Evolutionary conservation across 2,888 invertebrate species (phyloP).

Genomic region (Hedya salicella): DNA sequence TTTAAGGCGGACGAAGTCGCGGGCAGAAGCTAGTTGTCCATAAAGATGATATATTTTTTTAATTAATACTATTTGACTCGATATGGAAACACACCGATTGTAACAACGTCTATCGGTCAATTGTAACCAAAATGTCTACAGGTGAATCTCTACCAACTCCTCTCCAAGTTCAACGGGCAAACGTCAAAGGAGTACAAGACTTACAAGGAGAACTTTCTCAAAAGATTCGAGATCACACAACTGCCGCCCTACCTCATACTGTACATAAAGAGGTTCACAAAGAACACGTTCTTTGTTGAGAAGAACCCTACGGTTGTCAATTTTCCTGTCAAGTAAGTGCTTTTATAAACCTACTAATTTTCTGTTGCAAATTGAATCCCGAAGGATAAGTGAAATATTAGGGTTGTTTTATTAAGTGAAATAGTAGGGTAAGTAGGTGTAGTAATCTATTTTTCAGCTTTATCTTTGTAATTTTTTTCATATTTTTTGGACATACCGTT

Average conservation of each 20-base stretch:
- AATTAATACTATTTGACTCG: no score
- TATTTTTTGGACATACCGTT: no score
- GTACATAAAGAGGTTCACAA: constrained; percentile 98
- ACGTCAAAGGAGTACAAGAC: constrained; percentile 99
- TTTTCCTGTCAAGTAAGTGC: constrained; percentile 98
- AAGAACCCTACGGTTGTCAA: constrained; percentile 99
- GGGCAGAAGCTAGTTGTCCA: no score
- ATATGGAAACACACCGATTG: no score
- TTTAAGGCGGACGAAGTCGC: no score
- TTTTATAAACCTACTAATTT: neutral
- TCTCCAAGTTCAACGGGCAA: constrained; percentile 98
- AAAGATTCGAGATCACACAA: constrained; percentile 97
- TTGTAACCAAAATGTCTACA: constrained; percentile 60
- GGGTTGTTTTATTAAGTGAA: no score
- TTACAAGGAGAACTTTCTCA: constrained; percentile 99
- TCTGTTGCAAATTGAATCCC: no score
- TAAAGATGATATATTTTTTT: no score
- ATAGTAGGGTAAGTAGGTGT: no score
- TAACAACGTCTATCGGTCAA: neutral
- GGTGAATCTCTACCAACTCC: constrained; percentile 96
- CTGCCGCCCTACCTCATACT: constrained; percentile 97
- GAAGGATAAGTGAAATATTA: no score
- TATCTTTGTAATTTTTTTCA: no score
- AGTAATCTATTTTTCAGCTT: no score
- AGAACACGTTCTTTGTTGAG: constrained; percentile 99